A percentile compares a stretch with the other conserved stretches of the same genome.
These are phyloP conservation scores for Nymphalis io DNA, from an alignment of 1,140 invertebrate species.

Conservation along the genomic window DNA sequence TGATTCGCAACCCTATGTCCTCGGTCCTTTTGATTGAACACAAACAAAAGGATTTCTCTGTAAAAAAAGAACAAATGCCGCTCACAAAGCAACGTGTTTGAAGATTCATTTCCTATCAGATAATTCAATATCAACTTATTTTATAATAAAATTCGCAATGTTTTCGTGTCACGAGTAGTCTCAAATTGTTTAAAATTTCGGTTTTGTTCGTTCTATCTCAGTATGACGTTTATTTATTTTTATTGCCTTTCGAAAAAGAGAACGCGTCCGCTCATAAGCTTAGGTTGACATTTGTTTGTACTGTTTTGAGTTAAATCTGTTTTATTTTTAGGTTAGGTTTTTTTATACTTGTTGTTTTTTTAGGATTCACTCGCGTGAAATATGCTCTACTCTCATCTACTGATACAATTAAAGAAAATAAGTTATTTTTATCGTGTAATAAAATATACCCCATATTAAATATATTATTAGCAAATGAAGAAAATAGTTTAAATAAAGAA, in stretches of 20 bases:
- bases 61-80: conserved; percentile 61
- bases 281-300: neutral
- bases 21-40: conserved; percentile 56
- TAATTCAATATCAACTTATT: conserved; percentile 61
- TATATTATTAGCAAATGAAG: too few species aligned
- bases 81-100: conserved; percentile 48
- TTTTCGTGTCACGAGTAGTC: conserved; percentile 45
- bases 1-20: conserved; percentile 38
- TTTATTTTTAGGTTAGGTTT: neutral
- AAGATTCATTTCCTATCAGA: conserved; percentile 54
- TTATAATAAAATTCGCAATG: conserved; percentile 49
- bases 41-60: conserved; percentile 60
- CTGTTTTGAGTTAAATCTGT: neutral
- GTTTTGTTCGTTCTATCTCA: neutral
- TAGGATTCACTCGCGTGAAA: neutral
- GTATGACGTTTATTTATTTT: neutral
- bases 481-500: too few species aligned
- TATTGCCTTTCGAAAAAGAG: neutral
- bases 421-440: too few species aligned
- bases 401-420: too few species aligned
- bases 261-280: neutral
- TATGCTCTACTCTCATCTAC: too few species aligned
- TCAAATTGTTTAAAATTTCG: conserved; percentile 23
- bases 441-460: too few species aligned
- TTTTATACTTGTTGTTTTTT: neutral